phyloP scores from a whole-genome alignment of 2,888 invertebrate species.

The Poecilobothrus nobilitatus region DNA sequence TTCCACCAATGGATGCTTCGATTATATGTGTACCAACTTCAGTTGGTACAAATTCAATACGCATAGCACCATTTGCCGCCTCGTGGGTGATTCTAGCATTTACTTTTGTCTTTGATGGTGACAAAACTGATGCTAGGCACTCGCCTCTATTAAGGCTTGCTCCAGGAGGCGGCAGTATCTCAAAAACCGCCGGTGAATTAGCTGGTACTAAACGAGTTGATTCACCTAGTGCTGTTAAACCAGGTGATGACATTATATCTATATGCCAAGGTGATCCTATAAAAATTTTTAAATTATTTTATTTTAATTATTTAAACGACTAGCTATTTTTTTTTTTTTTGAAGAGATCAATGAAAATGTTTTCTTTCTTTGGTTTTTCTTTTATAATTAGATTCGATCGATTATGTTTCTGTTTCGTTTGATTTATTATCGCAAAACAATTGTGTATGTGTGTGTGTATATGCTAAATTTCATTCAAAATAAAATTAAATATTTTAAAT shows the following conservation, averaged over 20 bases:
- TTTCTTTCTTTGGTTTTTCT: background rate
- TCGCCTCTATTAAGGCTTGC: constrained; percentile 49
- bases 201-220: constrained; percentile 84
- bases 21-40: constrained; percentile 93
- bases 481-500: too few relatives aligned
- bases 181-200: constrained; percentile 81
- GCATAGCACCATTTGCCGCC: constrained; percentile 72
- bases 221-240: constrained; percentile 75
- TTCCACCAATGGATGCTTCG: constrained; percentile 82
- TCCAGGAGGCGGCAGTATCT: constrained; percentile 51
- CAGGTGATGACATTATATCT: constrained; percentile 72
- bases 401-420: too few relatives aligned
- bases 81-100: constrained; percentile 76
- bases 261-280: constrained; percentile 92
- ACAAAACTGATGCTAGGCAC: constrained; percentile 60
- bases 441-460: too few relatives aligned
- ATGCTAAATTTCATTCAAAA: too few relatives aligned
- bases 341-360: background rate
- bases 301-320: background rate
- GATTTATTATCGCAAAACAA: too few relatives aligned
- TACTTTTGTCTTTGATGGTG: constrained; percentile 76
- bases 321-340: background rate
- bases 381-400: background rate
- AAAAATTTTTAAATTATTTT: too few relatives aligned
- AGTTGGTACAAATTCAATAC: constrained; percentile 83